Base-by-base conservation (phyloP, 1,140 invertebrate genomes). In the Geopemphigus sp. region DNA sequence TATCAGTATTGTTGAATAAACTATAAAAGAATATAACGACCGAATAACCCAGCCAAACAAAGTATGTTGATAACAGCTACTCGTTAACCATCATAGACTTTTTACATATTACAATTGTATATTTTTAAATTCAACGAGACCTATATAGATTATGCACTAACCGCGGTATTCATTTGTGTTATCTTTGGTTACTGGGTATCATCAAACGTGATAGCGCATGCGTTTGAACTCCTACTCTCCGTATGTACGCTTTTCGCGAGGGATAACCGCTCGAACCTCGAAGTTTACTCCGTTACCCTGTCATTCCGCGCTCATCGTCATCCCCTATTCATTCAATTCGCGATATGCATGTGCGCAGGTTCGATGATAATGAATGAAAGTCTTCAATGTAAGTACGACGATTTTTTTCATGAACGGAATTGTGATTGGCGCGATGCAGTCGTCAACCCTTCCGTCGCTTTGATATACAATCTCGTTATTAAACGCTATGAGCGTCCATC, bases 161-260 rank as follows among this genome's bases (percentile, higher is more conserved):
- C 68, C 68, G 17, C 24, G 45, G 45, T 72, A 53, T 45, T 22
- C n/a, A 10, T 6, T 72, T 17, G 26, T 32, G 19, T 54, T 29
- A 73, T 56, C 19, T n/a, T 8, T 11, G 70, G 47, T 76, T 76
- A 76, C 54, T 4, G 32, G 73, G 56, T 76, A 76, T 59, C 54
- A 76, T 76, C 56, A 76, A 56, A 61, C 10, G 17, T 78, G 74
- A 78, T 78, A 78, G 74, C 74, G 74, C 74, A 78, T 78, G 74
- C 74, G 74, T 78, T 78, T 29, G 3, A 76, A 59, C 54, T 59
- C 19, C 39, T 50, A 78, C 57, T 57, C 74, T 26, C 39, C 32
- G 3, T 39, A 29, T 39, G 50, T 29, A 50, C 54, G n/a, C 22
- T 39, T 50, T 50, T 63, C 54, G n/a, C 22, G 10, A 63, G 74